Evolutionary conservation across 2,113 vertebrate species (phyloP), one percentile per base, ranked within the genome.

Genomic region (Phodopus roborovskii): DNA sequence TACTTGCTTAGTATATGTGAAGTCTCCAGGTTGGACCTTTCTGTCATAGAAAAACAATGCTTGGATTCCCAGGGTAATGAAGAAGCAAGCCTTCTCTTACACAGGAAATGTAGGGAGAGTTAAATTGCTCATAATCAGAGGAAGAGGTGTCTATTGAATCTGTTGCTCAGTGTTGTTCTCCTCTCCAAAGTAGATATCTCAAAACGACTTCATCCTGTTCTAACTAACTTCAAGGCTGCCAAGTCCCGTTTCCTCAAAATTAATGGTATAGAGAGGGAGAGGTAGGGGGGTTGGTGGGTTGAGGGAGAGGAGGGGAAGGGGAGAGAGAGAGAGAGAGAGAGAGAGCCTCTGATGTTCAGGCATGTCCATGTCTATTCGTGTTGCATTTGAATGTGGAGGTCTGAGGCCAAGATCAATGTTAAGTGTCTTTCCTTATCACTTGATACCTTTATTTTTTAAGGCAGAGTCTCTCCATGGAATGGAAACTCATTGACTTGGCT

Each of bases 121-220:
- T 82, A 77, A 88, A 81, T 11, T 30, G 68, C 53, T 71, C 62
- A 73, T 90, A 66, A 48, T 68, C 89, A 91, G 48, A 39, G 17
- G 50, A 78, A 48, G 3, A 71, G 53, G 73, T 39, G 17, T 81
- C 30, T 60, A 3, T 20, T 66, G 45, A 82, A 89, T 42, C 45
- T 64, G 9, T 66, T 93, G 64, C 33, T 92, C 16, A 88, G 39
- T 28, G 81, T 60, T 94, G 12, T 60, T 71, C 39, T 53, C 91
- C 87, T 95, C 7, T 77, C 66, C 62, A 79, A 53, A 48, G 86
- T 17, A 78, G 91, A 79, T 39, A 48, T 85, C 45, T 94, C 13
- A 39, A 71, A 90, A 28, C 20, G 45, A 86, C 68, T 48, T 5
- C 28, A 62, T 77, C 42, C 64, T 92, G n/a, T 12, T 90, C 22